Evolutionary conservation across 2,113 vertebrate species (phyloP).

Genomic region (Pangasianodon gigas): DNA sequence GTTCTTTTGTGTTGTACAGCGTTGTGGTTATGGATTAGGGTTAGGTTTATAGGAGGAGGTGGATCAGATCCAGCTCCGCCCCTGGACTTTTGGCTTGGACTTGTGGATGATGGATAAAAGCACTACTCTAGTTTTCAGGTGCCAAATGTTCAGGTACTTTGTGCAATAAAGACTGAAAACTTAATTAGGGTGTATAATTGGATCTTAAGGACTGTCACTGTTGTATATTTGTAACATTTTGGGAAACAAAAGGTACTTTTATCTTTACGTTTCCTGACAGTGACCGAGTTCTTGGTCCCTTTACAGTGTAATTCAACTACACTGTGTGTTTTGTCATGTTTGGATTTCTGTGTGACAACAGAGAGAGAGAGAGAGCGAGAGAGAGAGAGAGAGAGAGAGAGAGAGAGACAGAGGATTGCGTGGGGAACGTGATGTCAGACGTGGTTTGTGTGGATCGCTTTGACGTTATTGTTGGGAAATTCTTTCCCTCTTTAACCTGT

Average conservation of each 20-base stretch:
- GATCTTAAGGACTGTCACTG: neutral
- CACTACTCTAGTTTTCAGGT: neutral
- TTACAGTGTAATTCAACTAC: neutral
- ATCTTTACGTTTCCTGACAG: neutral
- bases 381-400: neutral
- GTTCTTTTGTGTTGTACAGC: neutral
- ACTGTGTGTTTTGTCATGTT: neutral
- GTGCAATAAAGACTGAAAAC: neutral
- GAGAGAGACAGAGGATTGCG: neutral
- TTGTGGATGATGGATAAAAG: neutral
- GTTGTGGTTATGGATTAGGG: neutral
- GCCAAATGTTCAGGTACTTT: neutral
- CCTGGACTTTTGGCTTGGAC: neutral
- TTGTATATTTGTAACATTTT: neutral
- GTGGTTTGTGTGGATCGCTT: constrained; percentile 60
- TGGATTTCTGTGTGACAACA: neutral
- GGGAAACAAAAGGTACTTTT: neutral
- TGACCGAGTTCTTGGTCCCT: neutral
- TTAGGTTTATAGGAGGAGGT: neutral
- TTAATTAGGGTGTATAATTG: neutral
- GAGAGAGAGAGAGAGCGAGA: neutral
- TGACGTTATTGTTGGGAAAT: constrained; percentile 60
- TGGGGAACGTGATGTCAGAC: constrained; percentile 43
- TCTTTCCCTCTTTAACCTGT: constrained; percentile 61
- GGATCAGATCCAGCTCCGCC: neutral